These are phyloP conservation scores for Tonatia bakeri DNA, from an alignment of 2,113 vertebrate genomes.

Conservation along the genomic window DNA sequence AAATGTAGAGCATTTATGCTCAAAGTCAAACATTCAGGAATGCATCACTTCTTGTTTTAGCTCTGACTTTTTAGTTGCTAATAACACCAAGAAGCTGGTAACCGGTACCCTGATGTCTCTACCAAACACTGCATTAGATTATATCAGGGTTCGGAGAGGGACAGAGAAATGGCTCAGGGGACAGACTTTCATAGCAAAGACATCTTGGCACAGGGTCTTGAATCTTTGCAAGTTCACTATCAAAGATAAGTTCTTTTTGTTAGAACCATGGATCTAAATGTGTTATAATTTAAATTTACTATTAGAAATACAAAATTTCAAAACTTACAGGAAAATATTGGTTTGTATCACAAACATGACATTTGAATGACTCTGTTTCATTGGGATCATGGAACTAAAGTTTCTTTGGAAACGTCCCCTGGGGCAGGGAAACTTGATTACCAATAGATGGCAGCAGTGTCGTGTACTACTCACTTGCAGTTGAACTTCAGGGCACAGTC, in stretches of 20 bases:
- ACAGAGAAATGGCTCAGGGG: not conserved
- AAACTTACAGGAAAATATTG: not conserved
- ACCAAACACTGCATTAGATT: not conserved
- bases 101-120: not conserved
- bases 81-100: not conserved
- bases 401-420: not conserved
- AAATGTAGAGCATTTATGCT: not conserved
- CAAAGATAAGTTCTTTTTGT: not conserved
- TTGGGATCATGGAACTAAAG: not conserved
- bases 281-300: not conserved
- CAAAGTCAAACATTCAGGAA: not conserved
- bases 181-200: not conserved
- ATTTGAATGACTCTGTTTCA: not conserved
- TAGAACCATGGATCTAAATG: not conserved
- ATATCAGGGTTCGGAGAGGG: not conserved
- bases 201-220: not conserved
- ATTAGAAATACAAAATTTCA: not conserved
- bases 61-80: not conserved
- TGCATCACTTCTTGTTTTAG: not conserved
- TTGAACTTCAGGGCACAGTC: not conserved
- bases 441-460: constrained; percentile 79
- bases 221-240: not conserved
- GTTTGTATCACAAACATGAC: not conserved
- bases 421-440: not conserved
- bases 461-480: not conserved